A percentile compares a stretch with the other conserved stretches of the same genome.
phyloP scores from a whole-genome alignment of 2,888 invertebrate species.

The Clitarchus hookeri region DNA sequence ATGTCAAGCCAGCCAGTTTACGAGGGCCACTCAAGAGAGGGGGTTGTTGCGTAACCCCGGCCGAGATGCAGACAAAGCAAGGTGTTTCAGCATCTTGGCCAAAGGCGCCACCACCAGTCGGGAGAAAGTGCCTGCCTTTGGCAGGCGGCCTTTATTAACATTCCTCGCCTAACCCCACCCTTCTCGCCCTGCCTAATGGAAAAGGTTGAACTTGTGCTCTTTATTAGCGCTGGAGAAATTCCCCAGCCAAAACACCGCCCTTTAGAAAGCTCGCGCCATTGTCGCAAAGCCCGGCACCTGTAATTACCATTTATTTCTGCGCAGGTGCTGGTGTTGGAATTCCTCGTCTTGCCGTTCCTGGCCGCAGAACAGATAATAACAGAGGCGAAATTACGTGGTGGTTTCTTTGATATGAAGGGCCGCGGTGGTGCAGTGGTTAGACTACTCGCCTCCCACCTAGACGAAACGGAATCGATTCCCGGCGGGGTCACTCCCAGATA shows the following conservation, averaged over 20 bases:
- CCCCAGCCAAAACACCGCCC: background rate
- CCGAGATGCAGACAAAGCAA: constrained; percentile 14
- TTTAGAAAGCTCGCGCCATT: background rate
- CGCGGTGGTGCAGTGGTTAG: too few relatives aligned
- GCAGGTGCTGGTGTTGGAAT: background rate
- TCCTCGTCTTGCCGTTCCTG: background rate
- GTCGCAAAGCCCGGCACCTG: background rate
- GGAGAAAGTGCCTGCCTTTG: constrained; percentile 8
- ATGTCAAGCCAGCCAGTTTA: too few relatives aligned
- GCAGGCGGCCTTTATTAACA: background rate
- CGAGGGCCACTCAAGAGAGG: background rate
- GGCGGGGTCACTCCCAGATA: too few relatives aligned
- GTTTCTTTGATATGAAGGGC: too few relatives aligned
- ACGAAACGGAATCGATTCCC: too few relatives aligned
- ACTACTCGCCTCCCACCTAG: too few relatives aligned
- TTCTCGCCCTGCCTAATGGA: background rate
- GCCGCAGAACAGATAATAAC: too few relatives aligned
- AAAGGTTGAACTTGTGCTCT: constrained; percentile 2
- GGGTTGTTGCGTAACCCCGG: background rate
- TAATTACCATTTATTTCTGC: background rate
- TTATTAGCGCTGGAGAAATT: constrained; percentile 14
- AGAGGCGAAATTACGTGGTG: background rate
- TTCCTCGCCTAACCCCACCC: background rate
- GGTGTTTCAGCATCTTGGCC: constrained; percentile 9
- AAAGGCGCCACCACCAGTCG: background rate